A percentile compares a stretch with the other conserved stretches of the same genome.
phyloP scores from a whole-genome alignment of 2,113 vertebrate species.

The Amia ocellicauda region DNA sequence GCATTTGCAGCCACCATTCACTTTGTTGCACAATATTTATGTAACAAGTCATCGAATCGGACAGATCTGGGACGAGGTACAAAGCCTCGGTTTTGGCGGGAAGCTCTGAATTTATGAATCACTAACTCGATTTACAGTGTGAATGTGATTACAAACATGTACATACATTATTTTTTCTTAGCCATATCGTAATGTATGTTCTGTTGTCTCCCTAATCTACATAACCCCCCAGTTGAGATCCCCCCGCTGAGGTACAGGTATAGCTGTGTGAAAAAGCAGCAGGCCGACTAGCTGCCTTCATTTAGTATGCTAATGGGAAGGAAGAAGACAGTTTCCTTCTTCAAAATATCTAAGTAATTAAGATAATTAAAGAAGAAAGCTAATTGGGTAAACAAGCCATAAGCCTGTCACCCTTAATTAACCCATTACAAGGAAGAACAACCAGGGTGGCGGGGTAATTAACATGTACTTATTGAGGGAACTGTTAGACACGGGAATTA shows the following conservation, averaged over 20 bases:
- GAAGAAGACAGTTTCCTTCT: constrained; percentile 70
- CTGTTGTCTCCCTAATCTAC: not conserved
- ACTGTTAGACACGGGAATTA: constrained; percentile 69
- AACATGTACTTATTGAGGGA: constrained; percentile 69
- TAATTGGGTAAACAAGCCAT: constrained; percentile 97
- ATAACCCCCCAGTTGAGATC: not conserved
- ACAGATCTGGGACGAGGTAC: too few species aligned
- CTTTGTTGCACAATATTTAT: too few species aligned
- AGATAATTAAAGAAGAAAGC: constrained; percentile 97
- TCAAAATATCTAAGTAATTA: constrained; percentile 77
- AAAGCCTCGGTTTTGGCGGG: too few species aligned
- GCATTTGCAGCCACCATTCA: too few species aligned
- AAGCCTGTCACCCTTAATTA: constrained; percentile 96
- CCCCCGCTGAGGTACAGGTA: not conserved
- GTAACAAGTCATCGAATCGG: too few species aligned
- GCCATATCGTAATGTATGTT: too few species aligned
- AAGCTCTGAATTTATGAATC: too few species aligned
- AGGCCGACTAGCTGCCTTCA: constrained; percentile 23
- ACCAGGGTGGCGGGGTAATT: constrained; percentile 86
- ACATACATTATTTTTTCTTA: too few species aligned
- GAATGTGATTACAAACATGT: not conserved
- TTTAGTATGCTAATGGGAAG: constrained; percentile 64
- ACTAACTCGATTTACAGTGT: too few species aligned
- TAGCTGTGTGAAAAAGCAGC: not conserved
- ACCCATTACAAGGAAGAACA: constrained; percentile 90